phyloP scores from a whole-genome alignment of 2,888 invertebrate genomes.

The Abrostola tripartita region DNA sequence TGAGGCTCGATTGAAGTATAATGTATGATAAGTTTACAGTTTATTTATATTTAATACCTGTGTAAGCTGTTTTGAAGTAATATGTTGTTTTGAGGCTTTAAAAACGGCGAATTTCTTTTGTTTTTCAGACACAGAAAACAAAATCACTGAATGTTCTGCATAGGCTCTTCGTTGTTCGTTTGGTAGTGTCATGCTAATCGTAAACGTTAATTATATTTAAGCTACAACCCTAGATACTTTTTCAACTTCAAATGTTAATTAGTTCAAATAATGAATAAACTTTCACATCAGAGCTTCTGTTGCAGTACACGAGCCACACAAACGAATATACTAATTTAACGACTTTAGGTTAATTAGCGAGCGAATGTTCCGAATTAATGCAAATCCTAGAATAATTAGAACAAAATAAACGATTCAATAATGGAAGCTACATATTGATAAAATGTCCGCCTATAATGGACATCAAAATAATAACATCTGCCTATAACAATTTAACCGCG shows the following conservation, averaged over 20 bases:
- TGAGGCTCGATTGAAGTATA: not conserved
- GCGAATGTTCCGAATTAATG: not conserved
- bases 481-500: too few relatives aligned
- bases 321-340: not conserved
- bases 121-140: too few relatives aligned
- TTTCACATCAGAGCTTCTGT: not conserved
- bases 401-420: not conserved
- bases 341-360: not conserved
- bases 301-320: not conserved
- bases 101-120: too few relatives aligned
- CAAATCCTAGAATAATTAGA: not conserved
- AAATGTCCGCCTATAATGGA: not conserved
- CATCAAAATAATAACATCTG: too few relatives aligned
- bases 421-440: not conserved
- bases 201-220: too few relatives aligned
- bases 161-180: too few relatives aligned
- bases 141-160: too few relatives aligned
- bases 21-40: not conserved
- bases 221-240: too few relatives aligned
- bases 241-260: not conserved
- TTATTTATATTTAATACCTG: too few relatives aligned
- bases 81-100: too few relatives aligned
- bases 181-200: too few relatives aligned
- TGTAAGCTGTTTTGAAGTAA: too few relatives aligned
- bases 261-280: not conserved